Evolutionary conservation across 2,797 vertebrate genomes (phyloP).

Genomic region (Sebastes kiyomatsui): DNA sequence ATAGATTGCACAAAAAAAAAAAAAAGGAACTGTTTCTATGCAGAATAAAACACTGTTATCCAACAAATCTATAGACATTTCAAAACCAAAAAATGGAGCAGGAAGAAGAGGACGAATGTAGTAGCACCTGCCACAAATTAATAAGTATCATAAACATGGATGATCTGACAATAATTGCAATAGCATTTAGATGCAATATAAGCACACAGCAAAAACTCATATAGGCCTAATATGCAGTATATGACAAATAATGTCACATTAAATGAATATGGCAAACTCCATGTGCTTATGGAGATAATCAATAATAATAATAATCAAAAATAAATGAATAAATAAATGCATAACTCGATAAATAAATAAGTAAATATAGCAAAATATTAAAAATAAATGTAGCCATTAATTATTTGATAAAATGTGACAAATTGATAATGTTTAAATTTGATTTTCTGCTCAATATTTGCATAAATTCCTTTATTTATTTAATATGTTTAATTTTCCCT

Average conservation of each 20-base stretch:
- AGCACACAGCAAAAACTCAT: neutral
- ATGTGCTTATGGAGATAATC: too few relatives aligned
- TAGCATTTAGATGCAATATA: too few relatives aligned
- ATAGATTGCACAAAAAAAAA: neutral
- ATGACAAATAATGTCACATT: neutral
- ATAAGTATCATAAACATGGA: neutral
- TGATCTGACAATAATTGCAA: neutral
- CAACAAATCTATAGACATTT: accelerated
- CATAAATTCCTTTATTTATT: too few relatives aligned
- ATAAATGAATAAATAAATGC: too few relatives aligned
- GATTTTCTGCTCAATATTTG: accelerated
- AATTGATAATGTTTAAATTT: too few relatives aligned
- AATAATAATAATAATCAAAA: too few relatives aligned
- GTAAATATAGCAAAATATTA: too few relatives aligned
- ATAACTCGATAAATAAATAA: too few relatives aligned
- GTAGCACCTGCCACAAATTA: neutral
- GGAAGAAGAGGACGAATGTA: neutral
- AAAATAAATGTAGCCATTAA: too few relatives aligned
- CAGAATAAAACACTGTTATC: neutral
- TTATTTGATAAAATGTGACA: too few relatives aligned
- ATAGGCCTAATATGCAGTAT: neutral
- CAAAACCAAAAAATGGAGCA: neutral
- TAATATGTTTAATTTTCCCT: too few relatives aligned
- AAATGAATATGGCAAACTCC: neutral
- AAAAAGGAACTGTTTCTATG: neutral